phyloP scores from a whole-genome alignment of 2,888 invertebrate genomes.

The Taphrorychus bicolor region DNA sequence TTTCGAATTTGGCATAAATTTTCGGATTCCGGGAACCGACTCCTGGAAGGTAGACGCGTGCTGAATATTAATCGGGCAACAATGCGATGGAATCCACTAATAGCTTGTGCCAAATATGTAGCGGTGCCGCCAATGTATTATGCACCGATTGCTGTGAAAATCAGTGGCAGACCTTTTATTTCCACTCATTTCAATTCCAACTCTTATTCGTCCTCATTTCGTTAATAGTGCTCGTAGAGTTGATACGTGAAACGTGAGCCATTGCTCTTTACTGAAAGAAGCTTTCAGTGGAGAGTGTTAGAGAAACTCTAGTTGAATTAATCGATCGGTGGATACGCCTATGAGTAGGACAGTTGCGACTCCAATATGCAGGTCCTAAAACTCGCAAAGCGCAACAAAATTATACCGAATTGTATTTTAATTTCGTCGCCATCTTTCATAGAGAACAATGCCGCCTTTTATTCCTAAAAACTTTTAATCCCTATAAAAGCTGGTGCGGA shows the following conservation, averaged over 20 bases:
- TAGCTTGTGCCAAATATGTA: slow-evolving; percentile 58
- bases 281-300: too few relatives aligned
- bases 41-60: slow-evolving; percentile 54
- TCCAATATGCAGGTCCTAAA: not conserved
- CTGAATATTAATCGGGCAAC: slow-evolving; percentile 60
- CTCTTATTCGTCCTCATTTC: too few relatives aligned
- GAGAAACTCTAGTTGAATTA: too few relatives aligned
- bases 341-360: slow-evolving; percentile 2
- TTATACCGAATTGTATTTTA: slow-evolving; percentile 28
- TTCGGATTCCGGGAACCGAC: slow-evolving; percentile 43
- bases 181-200: too few relatives aligned
- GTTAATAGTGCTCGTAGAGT: too few relatives aligned
- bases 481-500: not conserved
- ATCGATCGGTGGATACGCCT: too few relatives aligned
- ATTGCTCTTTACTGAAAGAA: too few relatives aligned
- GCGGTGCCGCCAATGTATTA: slow-evolving; percentile 31
- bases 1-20: slow-evolving; percentile 39
- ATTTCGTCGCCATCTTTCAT: slow-evolving; percentile 8
- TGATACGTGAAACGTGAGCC: too few relatives aligned
- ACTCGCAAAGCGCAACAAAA: slow-evolving; percentile 16
- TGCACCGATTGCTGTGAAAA: slow-evolving; percentile 18
- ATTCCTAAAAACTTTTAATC: not conserved
- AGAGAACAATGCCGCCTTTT: not conserved
- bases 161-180: too few relatives aligned
- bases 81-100: slow-evolving; percentile 61